These are phyloP conservation scores for Talpa occidentalis DNA, from an alignment of 2,113 vertebrate genomes.

Conservation along the genomic window DNA sequence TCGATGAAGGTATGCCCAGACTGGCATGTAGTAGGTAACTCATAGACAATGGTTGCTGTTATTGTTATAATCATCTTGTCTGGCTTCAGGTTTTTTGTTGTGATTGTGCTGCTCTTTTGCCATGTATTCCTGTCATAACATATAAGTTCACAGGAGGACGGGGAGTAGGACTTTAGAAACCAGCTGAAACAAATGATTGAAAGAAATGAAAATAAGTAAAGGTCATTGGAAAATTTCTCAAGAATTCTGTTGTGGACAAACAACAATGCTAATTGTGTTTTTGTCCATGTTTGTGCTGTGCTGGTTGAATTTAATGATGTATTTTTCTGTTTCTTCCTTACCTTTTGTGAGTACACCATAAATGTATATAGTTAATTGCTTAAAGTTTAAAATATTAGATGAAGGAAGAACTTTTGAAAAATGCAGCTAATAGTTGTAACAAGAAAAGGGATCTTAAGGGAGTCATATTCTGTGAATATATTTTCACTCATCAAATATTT, in stretches of 20 bases:
- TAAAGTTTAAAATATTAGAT: constrained; percentile 45
- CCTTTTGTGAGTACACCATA: neutral
- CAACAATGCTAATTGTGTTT: neutral
- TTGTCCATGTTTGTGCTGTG: neutral
- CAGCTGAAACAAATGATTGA: neutral
- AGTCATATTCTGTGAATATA: neutral
- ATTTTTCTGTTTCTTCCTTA: neutral
- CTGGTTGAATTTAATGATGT: neutral
- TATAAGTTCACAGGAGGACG: neutral
- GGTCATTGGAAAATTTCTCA: neutral
- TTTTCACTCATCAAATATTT: constrained; percentile 34
- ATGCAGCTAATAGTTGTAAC: neutral
- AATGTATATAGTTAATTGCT: neutral
- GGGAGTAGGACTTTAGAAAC: neutral
- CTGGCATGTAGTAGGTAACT: neutral
- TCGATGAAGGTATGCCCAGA: constrained; percentile 94
- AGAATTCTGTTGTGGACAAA: neutral
- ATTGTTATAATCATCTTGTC: too few species aligned
- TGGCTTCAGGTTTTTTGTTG: neutral
- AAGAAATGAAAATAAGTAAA: neutral
- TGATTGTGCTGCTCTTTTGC: neutral
- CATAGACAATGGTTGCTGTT: neutral
- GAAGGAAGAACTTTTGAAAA: constrained; percentile 37
- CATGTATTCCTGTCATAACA: neutral
- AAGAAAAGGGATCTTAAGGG: neutral